These are phyloP conservation scores for Galeruca laticollis DNA, from an alignment of 2,888 invertebrate genomes.

Conservation along the genomic window DNA sequence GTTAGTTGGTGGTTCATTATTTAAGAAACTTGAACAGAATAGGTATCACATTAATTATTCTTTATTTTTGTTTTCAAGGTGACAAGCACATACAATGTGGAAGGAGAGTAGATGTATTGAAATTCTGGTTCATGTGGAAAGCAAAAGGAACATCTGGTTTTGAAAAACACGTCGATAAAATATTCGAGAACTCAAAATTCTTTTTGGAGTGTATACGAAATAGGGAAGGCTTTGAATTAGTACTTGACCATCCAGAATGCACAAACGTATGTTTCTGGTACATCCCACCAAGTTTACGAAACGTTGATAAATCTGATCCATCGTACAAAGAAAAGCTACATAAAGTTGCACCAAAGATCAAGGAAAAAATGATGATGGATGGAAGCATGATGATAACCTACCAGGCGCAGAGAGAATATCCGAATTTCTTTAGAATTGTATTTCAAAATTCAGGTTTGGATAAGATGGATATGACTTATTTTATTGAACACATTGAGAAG, in stretches of 20 bases:
- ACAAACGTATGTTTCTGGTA: constrained; percentile 98
- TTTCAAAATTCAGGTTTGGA: constrained; percentile 91
- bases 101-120: constrained; percentile 92
- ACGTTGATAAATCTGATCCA: constrained; percentile 63
- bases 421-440: constrained; percentile 96
- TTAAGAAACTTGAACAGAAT: background rate
- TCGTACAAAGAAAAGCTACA: constrained; percentile 77
- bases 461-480: constrained; percentile 85
- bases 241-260: constrained; percentile 86
- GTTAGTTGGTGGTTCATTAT: background rate
- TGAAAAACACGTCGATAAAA: constrained; percentile 81
- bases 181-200: constrained; percentile 81
- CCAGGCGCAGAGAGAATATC: constrained; percentile 85
- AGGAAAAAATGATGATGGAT: constrained; percentile 94
- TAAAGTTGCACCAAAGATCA: constrained; percentile 90
- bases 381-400: constrained; percentile 98
- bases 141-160: constrained; percentile 88
- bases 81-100: constrained; percentile 98
- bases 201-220: constrained; percentile 77
- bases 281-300: constrained; percentile 80
- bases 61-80: constrained; percentile 66
- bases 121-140: constrained; percentile 99
- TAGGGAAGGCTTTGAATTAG: constrained; percentile 79
- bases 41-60: background rate
- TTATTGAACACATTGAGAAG: constrained; percentile 88